These are phyloP conservation scores for Melanotaenia pygmaea DNA, from an alignment of 2,797 vertebrate genomes.

Conservation along the genomic window DNA sequence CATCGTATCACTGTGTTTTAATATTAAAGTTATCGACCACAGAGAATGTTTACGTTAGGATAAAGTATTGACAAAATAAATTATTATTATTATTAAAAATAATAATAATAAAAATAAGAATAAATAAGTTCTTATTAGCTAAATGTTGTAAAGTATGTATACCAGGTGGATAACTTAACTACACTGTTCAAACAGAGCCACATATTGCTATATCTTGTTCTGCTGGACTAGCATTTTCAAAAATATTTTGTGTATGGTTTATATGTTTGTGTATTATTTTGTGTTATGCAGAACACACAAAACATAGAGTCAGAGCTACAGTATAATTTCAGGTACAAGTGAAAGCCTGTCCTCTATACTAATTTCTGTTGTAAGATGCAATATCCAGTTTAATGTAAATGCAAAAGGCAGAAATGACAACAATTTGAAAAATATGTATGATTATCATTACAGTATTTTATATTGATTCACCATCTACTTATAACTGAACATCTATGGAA, in stretches of 20 bases:
- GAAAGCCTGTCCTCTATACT: too few relatives aligned
- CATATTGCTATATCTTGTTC: neutral
- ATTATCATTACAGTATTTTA: too few relatives aligned
- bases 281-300: neutral
- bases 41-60: neutral
- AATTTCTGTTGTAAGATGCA: too few relatives aligned
- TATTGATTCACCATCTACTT: too few relatives aligned
- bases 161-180: neutral
- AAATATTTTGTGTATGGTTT: neutral
- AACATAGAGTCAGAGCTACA: neutral
- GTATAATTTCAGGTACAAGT: neutral
- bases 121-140: neutral
- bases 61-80: neutral
- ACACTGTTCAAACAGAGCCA: neutral
- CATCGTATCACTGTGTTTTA: neutral
- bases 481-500: too few relatives aligned
- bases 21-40: conserved; percentile 17
- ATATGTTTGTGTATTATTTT: neutral
- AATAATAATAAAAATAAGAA: neutral
- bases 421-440: too few relatives aligned
- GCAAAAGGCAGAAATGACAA: too few relatives aligned
- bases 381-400: too few relatives aligned
- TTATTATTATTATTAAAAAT: too few relatives aligned
- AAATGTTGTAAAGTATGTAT: neutral
- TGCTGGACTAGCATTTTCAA: neutral